Conservation (phyloP, 64 coral and sea anemone genomes). For the Pocillopora damicornis region DNA sequence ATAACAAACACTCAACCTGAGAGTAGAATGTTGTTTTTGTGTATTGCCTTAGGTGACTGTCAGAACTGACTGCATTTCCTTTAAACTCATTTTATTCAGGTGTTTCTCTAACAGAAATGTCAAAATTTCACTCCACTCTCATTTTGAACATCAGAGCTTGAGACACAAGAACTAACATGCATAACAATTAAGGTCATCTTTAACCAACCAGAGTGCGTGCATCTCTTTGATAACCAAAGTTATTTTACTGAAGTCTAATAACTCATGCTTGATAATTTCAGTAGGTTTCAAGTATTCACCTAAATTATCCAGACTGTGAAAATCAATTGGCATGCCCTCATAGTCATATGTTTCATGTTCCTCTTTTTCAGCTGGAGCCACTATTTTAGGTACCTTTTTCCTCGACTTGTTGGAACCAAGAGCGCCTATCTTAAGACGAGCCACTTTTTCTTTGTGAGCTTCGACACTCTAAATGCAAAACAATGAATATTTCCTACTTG, state of each 20-base stretch:
- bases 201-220: no score
- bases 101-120: no score
- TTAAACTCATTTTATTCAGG: no score
- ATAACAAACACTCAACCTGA: no score
- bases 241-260: no score
- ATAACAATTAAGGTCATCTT: no score
- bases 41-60: no score
- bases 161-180: no score
- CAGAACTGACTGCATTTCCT: no score
- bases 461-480: constrained; percentile 59
- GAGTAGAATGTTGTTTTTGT: no score
- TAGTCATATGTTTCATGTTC: constrained; percentile 78
- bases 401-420: constrained; percentile 85
- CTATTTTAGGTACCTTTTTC: constrained; percentile 70
- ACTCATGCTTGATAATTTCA: not conserved
- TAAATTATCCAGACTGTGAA: constrained; percentile 68
- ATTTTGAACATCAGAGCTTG: no score
- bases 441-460: constrained; percentile 98
- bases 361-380: constrained; percentile 88
- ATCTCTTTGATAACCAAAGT: not conserved
- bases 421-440: constrained; percentile 89
- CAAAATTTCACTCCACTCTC: no score
- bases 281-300: constrained; percentile 26
- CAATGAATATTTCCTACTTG: not conserved
- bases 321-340: constrained; percentile 72